These are phyloP conservation scores for Psilanteris sp. DNA, from an alignment of 1,140 invertebrate species.

Conservation along the genomic window DNA sequence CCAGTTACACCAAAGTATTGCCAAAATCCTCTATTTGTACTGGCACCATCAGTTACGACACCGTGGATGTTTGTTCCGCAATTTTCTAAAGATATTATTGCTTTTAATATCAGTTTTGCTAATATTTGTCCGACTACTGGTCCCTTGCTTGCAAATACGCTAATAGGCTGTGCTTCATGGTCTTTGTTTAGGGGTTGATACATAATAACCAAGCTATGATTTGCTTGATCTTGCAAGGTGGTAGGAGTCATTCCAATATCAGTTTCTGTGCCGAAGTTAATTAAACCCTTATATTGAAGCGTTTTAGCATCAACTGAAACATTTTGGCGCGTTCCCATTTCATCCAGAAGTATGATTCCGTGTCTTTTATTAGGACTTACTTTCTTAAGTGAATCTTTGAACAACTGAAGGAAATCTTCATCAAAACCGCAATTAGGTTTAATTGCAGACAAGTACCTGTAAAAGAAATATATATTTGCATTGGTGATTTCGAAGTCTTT, in stretches of 20 bases:
- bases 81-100: slow-evolving; percentile 26
- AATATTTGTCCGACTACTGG: slow-evolving; percentile 21
- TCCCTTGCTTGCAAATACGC: slow-evolving; percentile 24
- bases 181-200: slow-evolving; percentile 10
- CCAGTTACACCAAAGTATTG: neutral
- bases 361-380: slow-evolving; percentile 20
- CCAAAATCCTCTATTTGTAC: slow-evolving; percentile 25
- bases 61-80: slow-evolving; percentile 15
- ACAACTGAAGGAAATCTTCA: slow-evolving; percentile 28
- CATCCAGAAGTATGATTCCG: slow-evolving; percentile 43
- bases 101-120: slow-evolving; percentile 26
- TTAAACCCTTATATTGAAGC: slow-evolving; percentile 41
- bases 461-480: slow-evolving; percentile 20
- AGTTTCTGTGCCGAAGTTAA: slow-evolving; percentile 38
- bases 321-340: slow-evolving; percentile 46
- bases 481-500: too few relatives aligned
- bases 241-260: neutral
- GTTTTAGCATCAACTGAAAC: slow-evolving; percentile 24
- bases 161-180: too few relatives aligned
- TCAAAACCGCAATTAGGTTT: slow-evolving; percentile 43
- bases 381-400: slow-evolving; percentile 26
- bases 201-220: too few relatives aligned
- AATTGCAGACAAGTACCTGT: slow-evolving; percentile 28
- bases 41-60: too few relatives aligned
- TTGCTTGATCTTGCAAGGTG: slow-evolving; percentile 9